Evolutionary conservation across 2,888 invertebrate genomes (phyloP).

Genomic region (Dermolepida albohirtum): DNA sequence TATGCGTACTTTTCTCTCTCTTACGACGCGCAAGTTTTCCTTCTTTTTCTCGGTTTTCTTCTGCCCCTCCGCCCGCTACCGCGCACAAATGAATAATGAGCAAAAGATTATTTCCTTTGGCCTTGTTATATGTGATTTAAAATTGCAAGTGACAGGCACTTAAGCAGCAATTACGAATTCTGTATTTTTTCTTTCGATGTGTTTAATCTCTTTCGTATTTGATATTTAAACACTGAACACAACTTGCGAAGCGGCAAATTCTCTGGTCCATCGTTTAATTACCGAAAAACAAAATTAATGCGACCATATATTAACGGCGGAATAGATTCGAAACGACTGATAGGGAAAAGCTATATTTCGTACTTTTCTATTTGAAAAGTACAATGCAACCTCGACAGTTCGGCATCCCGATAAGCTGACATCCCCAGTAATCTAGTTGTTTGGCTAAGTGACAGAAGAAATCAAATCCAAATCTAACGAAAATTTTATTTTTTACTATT

Average conservation of each 20-base stretch:
- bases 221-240: constrained; percentile 23
- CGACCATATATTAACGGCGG: constrained; percentile 6
- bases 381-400: too few relatives aligned
- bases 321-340: not conserved
- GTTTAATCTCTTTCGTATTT: constrained; percentile 24
- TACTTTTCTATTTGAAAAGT: too few relatives aligned
- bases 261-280: constrained; percentile 9
- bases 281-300: constrained; percentile 22
- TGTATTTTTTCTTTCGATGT: constrained; percentile 32
- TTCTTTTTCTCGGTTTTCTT: constrained; percentile 24
- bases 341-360: too few relatives aligned
- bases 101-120: constrained; percentile 51
- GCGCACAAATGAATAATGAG: constrained; percentile 55
- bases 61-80: constrained; percentile 4
- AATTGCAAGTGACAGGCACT: constrained; percentile 49
- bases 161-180: constrained; percentile 40
- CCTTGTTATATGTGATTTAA: constrained; percentile 56
- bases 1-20: constrained; percentile 57
- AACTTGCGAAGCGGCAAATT: constrained; percentile 6
- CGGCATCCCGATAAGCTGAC: too few relatives aligned
- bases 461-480: too few relatives aligned
- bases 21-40: constrained; percentile 15
- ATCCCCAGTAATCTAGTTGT: too few relatives aligned
- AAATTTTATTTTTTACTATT: too few relatives aligned
- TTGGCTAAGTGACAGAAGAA: too few relatives aligned